Conservation (phyloP, 2,888 invertebrate genomes). For the Limnephilus auricula region DNA sequence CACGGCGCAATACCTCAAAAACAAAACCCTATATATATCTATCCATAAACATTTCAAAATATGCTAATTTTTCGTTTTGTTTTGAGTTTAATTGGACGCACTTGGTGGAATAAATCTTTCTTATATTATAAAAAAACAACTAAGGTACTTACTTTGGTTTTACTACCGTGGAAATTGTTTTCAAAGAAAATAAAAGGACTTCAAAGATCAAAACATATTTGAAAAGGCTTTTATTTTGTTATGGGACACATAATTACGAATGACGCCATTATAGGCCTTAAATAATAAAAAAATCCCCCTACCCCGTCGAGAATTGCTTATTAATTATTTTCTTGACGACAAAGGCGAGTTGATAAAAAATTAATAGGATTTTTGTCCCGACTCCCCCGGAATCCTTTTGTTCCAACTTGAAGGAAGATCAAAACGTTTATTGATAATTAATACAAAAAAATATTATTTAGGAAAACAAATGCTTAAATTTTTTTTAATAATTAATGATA, state of each 20-base stretch:
- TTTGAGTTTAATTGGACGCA: neutral
- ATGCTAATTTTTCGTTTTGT: no score
- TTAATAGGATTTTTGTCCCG: conserved; percentile 23
- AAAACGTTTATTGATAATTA: conserved; percentile 11
- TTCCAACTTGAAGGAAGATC: neutral
- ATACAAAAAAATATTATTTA: neutral
- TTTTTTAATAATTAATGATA: conserved; percentile 5
- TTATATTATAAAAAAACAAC: neutral
- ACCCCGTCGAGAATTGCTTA: neutral
- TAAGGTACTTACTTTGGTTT: neutral
- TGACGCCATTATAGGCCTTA: neutral
- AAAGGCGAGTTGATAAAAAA: conserved; percentile 22
- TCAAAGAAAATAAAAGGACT: neutral
- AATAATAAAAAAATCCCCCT: neutral
- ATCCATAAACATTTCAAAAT: no score
- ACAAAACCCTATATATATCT: no score
- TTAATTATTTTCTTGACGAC: conserved; percentile 16
- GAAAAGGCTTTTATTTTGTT: neutral
- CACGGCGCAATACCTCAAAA: no score
- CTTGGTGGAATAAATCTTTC: neutral
- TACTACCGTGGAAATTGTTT: neutral
- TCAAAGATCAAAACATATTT: neutral
- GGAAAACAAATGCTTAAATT: neutral
- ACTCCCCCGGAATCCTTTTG: neutral
- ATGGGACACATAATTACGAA: neutral